Conservation (phyloP, 2,888 invertebrate species). For the Oxytorus armatus region DNA sequence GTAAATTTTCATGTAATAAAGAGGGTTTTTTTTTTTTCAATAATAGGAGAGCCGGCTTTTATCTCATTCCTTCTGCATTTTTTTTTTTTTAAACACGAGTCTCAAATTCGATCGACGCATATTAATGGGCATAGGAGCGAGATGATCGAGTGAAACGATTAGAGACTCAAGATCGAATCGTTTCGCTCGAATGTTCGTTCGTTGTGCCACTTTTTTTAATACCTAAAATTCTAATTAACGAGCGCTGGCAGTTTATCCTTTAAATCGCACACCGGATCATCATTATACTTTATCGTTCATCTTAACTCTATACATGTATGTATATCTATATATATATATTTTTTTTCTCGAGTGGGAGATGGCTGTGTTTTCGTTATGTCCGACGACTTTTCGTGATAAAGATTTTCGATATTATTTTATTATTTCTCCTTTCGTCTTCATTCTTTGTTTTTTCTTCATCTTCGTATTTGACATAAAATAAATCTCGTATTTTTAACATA, state of each 20-base stretch:
- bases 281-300: constrained; percentile 56
- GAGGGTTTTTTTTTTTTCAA: constrained; percentile 1
- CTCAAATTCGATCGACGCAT: constrained; percentile 61
- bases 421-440: not conserved
- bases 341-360: constrained; percentile 39
- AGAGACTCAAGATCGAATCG: constrained; percentile 26
- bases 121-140: constrained; percentile 11
- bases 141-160: constrained; percentile 41
- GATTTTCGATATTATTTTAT: constrained; percentile 13
- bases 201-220: constrained; percentile 36
- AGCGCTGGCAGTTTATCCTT: constrained; percentile 63
- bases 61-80: constrained; percentile 42
- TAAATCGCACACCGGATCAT: constrained; percentile 48
- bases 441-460: not conserved
- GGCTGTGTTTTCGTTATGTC: constrained; percentile 47
- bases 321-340: constrained; percentile 28
- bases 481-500: constrained; percentile 52
- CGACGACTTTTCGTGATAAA: constrained; percentile 41
- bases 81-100: constrained; percentile 17
- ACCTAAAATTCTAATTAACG: constrained; percentile 60
- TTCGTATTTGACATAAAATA: constrained; percentile 32
- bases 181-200: constrained; percentile 27
- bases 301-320: constrained; percentile 32
- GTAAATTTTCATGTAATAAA: too few species aligned
- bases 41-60: constrained; percentile 14